Base-by-base conservation (phyloP, 2,888 invertebrate genomes). In the Pristionchus mayeri region DNA sequence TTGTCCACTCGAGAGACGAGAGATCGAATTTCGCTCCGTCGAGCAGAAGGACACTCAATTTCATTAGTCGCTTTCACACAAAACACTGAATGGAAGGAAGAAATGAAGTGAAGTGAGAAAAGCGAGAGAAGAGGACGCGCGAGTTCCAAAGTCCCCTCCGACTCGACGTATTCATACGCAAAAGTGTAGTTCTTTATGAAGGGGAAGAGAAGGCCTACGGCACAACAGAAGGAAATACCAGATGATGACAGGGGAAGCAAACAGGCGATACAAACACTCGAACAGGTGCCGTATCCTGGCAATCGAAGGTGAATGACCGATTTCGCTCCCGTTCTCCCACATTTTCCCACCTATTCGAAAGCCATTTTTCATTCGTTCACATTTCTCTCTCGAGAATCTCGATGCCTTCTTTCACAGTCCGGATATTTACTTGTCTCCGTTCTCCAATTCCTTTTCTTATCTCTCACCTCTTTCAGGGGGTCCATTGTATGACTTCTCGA, bases 51-150 rank as follows among this genome's bases (percentile, higher is more conserved):
- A 44, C 71, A 71, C 71, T 71, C 71, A 71, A 71, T 71, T 71
- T 71, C 44, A 71, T 71, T 71, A 71, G 71, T 71, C 71, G 37
- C 71, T 24, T 71, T 71, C 71, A 71, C 71, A 71, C 71, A 71
- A 71, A 71, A 44, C 11, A 71, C 40, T 54, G 21, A 54, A 54
- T 54, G 54, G 54, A 54, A 40, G 34, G 34, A 34, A 37, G 63
- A 16, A 60, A 13, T 7, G 57, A 57, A 63, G 57, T 27, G 13
- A 27, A 30, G 60, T 24, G 60, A 30, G 63, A 13, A 44, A 44
- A 44, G 7, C 7, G 44, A 6, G 44, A 44, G 44, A n/a, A n/a
- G n/a, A n/a, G n/a, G n/a, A 13, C 44, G 63, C 18, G 63, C 30
- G 63, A 37, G 34, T 37, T 63, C 63, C 34, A 63, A 63, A 63